Evolutionary conservation across 2,113 vertebrate genomes (phyloP), one percentile per base, ranked within the genome.

Genomic region (Lutjanus erythropterus): DNA sequence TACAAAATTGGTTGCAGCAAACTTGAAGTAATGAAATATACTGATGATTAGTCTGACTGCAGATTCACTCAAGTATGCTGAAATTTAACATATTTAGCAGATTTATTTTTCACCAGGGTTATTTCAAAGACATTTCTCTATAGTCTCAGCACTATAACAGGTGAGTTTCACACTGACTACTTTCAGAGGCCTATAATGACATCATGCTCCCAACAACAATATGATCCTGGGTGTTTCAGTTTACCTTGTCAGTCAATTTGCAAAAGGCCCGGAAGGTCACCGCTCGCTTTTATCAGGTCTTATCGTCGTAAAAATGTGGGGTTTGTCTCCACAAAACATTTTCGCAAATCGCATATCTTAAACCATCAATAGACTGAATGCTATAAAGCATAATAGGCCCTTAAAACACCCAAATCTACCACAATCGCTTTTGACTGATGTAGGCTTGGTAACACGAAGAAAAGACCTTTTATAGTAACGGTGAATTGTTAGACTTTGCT

Each of bases 241-340:
- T 86, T 87, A 89, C 81, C 67, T 79, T 88, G 78, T 83, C 84
- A 86, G 55, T 87, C 81, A 87, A 37, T 79, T 46, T 78, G 68
- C 66, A 53, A 85, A 85, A 69, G 67, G 59, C 64, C 80, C 62
- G 64, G 73, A 76, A 88, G 64, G 79, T 76, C 79, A 59, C 21
- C 18, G 35, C 52, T 77, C 5, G 25, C 39, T 78, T 68, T 73
- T 80, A 56, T 80, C 49, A 53, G 70, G 14, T 39, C 71, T 87
- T 88, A 79, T 85, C 61, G 46, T 53, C n/a, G 58, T 47, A 79
- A 69, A 85, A 80, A 85, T 73, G 66, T 62, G 3, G 37, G 39
- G 21, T 83, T 83, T 72, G 41, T 62, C 62, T 59, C 0, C 42
- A 75, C 44, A 74, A 64, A 78, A 67, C 59, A 58, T 71, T 74